phyloP scores from a whole-genome alignment of 2,113 vertebrate species.

The Silurus asotus region DNA sequence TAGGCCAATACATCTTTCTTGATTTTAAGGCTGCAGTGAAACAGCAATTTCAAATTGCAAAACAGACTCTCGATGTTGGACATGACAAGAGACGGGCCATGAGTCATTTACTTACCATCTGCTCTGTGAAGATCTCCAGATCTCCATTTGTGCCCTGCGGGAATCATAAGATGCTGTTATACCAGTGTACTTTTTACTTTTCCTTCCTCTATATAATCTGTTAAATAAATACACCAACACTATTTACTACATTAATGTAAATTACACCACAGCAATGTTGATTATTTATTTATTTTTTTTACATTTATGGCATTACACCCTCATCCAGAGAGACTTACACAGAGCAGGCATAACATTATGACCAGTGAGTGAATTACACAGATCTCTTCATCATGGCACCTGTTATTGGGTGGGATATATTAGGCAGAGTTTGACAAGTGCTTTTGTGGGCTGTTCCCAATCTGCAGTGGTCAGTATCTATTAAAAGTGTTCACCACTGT shows the following conservation, averaged over 20 bases:
- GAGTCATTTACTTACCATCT: slow-evolving; percentile 82
- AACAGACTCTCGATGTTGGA: background rate
- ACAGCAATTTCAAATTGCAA: background rate
- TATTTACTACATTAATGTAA: background rate
- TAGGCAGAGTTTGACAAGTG: too few relatives aligned
- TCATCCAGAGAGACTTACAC: too few relatives aligned
- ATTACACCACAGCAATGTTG: background rate
- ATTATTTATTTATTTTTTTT: background rate
- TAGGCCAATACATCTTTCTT: background rate
- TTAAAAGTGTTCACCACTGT: too few relatives aligned
- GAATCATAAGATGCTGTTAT: slow-evolving; percentile 4
- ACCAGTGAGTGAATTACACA: too few relatives aligned
- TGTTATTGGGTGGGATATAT: too few relatives aligned
- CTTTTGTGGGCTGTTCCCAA: too few relatives aligned
- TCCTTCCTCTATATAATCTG: background rate
- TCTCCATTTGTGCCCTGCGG: slow-evolving; percentile 85
- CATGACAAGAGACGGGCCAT: background rate
- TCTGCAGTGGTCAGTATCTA: too few relatives aligned
- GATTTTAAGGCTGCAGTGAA: background rate
- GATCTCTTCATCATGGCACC: too few relatives aligned
- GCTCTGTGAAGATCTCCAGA: slow-evolving; percentile 93
- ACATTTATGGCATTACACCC: too few relatives aligned
- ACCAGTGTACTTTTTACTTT: background rate
- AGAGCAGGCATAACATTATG: too few relatives aligned
- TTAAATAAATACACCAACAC: background rate